A percentile compares a stretch with the other conserved stretches of the same genome.
phyloP scores from a whole-genome alignment of 1,140 invertebrate genomes.

The Chelonus insularis region DNA sequence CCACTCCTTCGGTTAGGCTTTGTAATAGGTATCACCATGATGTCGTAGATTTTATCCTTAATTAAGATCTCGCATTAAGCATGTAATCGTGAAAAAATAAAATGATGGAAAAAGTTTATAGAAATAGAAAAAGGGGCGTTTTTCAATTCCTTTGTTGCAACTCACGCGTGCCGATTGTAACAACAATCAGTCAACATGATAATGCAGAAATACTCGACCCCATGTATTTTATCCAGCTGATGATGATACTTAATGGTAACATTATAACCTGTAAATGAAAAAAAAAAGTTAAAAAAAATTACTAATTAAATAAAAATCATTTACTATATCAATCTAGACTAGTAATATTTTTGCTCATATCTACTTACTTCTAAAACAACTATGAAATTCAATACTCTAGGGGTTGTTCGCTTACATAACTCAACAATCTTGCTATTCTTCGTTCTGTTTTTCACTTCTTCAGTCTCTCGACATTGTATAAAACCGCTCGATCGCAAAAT shows the following conservation, averaged over 20 bases:
- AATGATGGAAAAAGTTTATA: constrained; percentile 10
- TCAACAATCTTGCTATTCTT: not conserved
- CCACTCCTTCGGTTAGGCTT: too few relatives aligned
- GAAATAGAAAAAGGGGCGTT: constrained; percentile 3
- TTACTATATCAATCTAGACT: too few relatives aligned
- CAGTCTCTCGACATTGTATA: constrained; percentile 29
- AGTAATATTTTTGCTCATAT: not conserved
- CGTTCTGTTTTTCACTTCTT: not conserved
- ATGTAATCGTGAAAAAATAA: constrained; percentile 20
- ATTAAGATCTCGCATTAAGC: not conserved
- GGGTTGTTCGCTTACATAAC: constrained; percentile 25
- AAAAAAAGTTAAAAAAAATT: not conserved
- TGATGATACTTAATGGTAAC: constrained; percentile 13
- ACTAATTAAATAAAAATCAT: not conserved
- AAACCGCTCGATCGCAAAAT: constrained; percentile 43
- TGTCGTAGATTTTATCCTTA: too few relatives aligned
- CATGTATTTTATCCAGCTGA: not conserved
- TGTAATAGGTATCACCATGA: too few relatives aligned
- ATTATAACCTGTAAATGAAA: not conserved
- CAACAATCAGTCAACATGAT: constrained; percentile 29
- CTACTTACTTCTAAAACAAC: constrained; percentile 38
- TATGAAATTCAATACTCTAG: constrained; percentile 44
- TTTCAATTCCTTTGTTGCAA: constrained; percentile 7
- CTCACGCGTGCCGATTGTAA: constrained; percentile 24
- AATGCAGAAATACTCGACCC: constrained; percentile 18